A percentile compares a stretch with the other conserved stretches of the same genome.
Evolutionary conservation across 2,888 invertebrate genomes (phyloP).

Genomic region (Clivina fossor): DNA sequence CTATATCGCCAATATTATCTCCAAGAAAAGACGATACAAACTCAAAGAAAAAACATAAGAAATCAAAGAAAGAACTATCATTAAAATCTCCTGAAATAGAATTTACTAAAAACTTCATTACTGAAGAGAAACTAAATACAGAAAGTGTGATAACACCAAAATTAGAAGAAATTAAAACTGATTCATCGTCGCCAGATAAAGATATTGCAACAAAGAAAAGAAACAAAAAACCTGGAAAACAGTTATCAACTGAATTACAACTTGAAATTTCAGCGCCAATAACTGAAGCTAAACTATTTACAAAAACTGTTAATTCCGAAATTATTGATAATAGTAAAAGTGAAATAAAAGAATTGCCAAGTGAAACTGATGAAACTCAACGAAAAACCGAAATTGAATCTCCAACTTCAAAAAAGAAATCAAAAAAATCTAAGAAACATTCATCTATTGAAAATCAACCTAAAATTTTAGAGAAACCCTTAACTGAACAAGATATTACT

Average conservation of each 20-base stretch:
- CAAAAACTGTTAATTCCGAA: slow-evolving; percentile 1
- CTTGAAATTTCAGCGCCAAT: slow-evolving; percentile 2
- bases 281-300: slow-evolving; percentile 7
- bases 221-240: neutral
- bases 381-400: neutral
- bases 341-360: slow-evolving; percentile 9
- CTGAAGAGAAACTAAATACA: no score
- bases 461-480: slow-evolving; percentile 8
- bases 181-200: no score
- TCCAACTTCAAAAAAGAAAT: neutral
- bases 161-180: no score
- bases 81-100: neutral
- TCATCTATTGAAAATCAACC: no score
- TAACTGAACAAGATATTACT: slow-evolving; percentile 6
- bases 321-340: neutral
- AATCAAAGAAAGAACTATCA: slow-evolving; percentile 3
- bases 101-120: no score
- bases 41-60: slow-evolving; percentile 8
- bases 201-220: neutral
- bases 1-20: no score
- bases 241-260: slow-evolving; percentile 7
- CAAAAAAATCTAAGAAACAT: slow-evolving; percentile 5
- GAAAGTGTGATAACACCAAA: no score
- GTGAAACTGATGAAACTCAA: neutral
- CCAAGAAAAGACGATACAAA: slow-evolving; percentile 1